Evolutionary conservation across 2,113 vertebrate genomes (phyloP).

Genomic region (Bombycilla garrulus): DNA sequence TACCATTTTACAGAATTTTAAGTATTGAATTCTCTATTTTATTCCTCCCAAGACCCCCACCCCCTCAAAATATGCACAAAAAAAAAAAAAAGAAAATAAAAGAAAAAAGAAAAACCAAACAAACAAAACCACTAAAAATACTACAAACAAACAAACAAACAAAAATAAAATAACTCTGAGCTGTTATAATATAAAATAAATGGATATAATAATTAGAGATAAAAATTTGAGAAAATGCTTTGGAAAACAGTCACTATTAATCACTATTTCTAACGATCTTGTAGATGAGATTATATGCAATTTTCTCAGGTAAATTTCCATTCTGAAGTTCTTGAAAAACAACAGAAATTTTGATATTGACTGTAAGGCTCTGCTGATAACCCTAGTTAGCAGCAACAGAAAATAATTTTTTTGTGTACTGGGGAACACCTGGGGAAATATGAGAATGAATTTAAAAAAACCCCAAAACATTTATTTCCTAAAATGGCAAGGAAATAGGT

Average conservation of each 20-base stretch:
- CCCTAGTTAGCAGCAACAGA: background rate
- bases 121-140: too few relatives aligned
- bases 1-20: background rate
- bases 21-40: background rate
- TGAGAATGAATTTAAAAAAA: background rate
- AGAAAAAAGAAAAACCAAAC: background rate
- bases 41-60: background rate
- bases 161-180: background rate
- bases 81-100: too few relatives aligned
- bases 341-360: background rate
- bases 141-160: too few relatives aligned
- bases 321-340: background rate
- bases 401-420: background rate
- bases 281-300: background rate
- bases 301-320: background rate
- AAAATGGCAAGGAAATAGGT: background rate
- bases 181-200: background rate
- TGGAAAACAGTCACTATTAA: background rate
- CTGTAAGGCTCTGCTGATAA: background rate
- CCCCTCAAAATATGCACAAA: background rate
- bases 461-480: background rate
- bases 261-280: background rate
- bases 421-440: background rate
- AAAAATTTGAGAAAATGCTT: background rate
- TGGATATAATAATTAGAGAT: fast-evolving